Evolutionary conservation across 2,888 invertebrate species (phyloP), one percentile per base, ranked within the genome.

Genomic region (Dynastes hyllus): DNA sequence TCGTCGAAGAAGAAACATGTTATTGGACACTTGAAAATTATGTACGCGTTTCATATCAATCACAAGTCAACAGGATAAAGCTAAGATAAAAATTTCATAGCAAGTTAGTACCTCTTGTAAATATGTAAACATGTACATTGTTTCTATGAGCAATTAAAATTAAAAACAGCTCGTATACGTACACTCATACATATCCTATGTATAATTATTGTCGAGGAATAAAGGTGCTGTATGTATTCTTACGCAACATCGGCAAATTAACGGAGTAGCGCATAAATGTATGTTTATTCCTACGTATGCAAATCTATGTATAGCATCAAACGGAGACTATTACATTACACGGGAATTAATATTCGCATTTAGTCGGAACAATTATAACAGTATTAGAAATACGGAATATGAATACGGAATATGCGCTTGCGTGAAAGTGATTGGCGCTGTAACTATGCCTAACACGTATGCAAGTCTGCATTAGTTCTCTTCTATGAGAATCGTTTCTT

Each of bases 181-280:
- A 5, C 0, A 37, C 2, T 55, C 16, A 53, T 53, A n/a, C 5
- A 22, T 16, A 55, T 55, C 13, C 16, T 40, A 40, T 40, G 40
- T 55, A 55, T 22, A 66, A 16, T 66, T 37, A 37, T 37, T 40
- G 16, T 40, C n/a, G 32, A 45, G 22, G 16, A n/a, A 32, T 66
- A 66, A 40, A 40, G 66, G n/a, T 66, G 40, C 3, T 66, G 5
- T 37, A 66, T 40, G 16, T 16, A 66, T 66, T 66, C 66, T 70
- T 70, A 32, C 70, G 53, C 40, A 70, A 70, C n/a, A 5, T 51
- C 40, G 16, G n/a, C 70, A 70, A 70, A 22, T 69, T 69, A 50
- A 51, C 8, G 29, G 27, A 13, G 51, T 70, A 27, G n/a, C 40
- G 13, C 22, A 16, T 40, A 40, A 40, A 29, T 63, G 32, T 63